phyloP scores from a whole-genome alignment of 1,140 invertebrate genomes.

The Drosophila nigromelanica region DNA sequence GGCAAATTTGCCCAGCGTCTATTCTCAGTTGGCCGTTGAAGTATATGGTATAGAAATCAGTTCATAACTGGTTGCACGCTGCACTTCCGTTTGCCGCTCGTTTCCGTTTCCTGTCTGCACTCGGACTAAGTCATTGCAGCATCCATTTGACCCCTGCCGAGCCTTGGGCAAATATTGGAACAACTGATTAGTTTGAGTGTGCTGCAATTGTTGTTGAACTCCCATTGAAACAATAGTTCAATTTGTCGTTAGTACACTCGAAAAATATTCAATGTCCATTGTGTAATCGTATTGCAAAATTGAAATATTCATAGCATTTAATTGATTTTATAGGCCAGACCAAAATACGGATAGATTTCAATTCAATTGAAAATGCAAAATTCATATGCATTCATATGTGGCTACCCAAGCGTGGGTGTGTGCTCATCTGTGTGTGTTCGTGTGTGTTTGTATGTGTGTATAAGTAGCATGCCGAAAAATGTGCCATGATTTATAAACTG shows the following conservation, averaged over 20 bases:
- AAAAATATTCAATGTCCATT: constrained; percentile 13
- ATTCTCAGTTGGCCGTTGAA: neutral
- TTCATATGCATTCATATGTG: constrained; percentile 16
- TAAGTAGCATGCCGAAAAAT: constrained; percentile 7
- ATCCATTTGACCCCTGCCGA: constrained; percentile 4
- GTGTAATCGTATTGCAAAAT: constrained; percentile 37
- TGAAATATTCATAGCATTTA: constrained; percentile 70
- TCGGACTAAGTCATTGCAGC: neutral
- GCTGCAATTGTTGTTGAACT: constrained; percentile 45
- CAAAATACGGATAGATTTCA: constrained; percentile 30
- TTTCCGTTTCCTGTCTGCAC: constrained; percentile 64
- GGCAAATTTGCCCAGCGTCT: constrained; percentile 2
- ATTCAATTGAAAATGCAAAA: constrained; percentile 27
- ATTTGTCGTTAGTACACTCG: constrained; percentile 61
- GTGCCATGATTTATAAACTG: neutral
- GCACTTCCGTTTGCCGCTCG: constrained; percentile 36
- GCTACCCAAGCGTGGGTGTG: constrained; percentile 2
- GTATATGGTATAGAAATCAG: constrained; percentile 14
- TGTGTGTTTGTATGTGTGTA: neutral
- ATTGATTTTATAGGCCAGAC: constrained; percentile 58
- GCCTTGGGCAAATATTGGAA: constrained; percentile 71
- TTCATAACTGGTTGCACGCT: constrained; percentile 41
- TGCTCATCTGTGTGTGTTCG: neutral
- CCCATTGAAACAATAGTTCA: constrained; percentile 44
- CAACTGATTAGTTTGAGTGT: constrained; percentile 80